phyloP scores from a whole-genome alignment of 2,113 vertebrate species.

The Orientallactaga bullata region DNA sequence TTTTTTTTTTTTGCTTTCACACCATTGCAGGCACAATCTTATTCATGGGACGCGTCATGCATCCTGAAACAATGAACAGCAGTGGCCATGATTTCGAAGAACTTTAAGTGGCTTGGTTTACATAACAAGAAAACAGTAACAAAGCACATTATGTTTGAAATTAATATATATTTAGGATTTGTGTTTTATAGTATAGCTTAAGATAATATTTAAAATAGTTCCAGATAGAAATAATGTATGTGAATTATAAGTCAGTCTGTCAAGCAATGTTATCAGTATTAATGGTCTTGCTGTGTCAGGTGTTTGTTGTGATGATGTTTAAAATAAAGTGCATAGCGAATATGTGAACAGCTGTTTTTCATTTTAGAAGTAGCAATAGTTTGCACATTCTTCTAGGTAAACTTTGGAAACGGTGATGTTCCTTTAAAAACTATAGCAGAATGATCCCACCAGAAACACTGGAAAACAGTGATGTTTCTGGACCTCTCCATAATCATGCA shows the following conservation, averaged over 20 bases:
- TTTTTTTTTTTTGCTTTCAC: slow-evolving; percentile 57
- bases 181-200: slow-evolving; percentile 83
- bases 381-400: not conserved
- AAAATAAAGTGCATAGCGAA: slow-evolving; percentile 87
- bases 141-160: slow-evolving; percentile 88
- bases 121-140: slow-evolving; percentile 76
- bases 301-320: slow-evolving; percentile 85
- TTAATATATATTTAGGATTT: slow-evolving; percentile 87
- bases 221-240: slow-evolving; percentile 72
- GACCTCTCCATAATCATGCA: not conserved
- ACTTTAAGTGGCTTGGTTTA: slow-evolving; percentile 87
- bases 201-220: slow-evolving; percentile 83
- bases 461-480: slow-evolving; percentile 19
- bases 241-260: slow-evolving; percentile 79
- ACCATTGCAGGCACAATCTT: slow-evolving; percentile 91
- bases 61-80: slow-evolving; percentile 94
- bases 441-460: slow-evolving; percentile 16
- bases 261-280: slow-evolving; percentile 86
- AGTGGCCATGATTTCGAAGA: slow-evolving; percentile 94
- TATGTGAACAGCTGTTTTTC: slow-evolving; percentile 78
- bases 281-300: slow-evolving; percentile 83
- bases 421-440: not conserved
- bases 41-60: slow-evolving; percentile 98
- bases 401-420: slow-evolving; percentile 15
- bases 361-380: slow-evolving; percentile 69